These are phyloP conservation scores for Copidosoma aretas DNA, from an alignment of 2,888 invertebrate species.

Conservation along the genomic window DNA sequence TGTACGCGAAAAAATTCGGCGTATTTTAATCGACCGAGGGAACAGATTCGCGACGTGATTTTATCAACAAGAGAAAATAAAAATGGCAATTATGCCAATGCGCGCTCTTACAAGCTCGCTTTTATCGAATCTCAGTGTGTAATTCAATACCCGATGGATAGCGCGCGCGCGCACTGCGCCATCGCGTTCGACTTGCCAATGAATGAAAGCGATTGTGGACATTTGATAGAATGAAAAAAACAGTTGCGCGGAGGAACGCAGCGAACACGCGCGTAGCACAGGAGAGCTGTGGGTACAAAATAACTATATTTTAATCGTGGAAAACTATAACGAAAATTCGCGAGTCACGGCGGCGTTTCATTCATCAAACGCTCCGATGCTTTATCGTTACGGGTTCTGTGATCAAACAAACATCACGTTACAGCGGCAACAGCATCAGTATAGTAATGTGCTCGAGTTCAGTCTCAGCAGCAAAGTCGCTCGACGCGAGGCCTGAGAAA, in stretches of 20 bases:
- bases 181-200: slow-evolving; percentile 4
- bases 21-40: too few relatives aligned
- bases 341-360: slow-evolving; percentile 16
- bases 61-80: too few relatives aligned
- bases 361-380: slow-evolving; percentile 16
- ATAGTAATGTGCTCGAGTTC: too few relatives aligned
- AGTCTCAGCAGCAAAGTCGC: too few relatives aligned
- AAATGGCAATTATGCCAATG: background rate
- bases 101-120: slow-evolving; percentile 8
- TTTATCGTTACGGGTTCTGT: background rate
- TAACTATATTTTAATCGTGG: background rate
- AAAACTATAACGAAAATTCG: slow-evolving; percentile 12
- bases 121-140: slow-evolving; percentile 16
- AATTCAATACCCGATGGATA: background rate
- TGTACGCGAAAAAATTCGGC: too few relatives aligned
- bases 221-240: background rate
- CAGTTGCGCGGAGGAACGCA: background rate
- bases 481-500: too few relatives aligned
- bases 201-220: slow-evolving; percentile 28
- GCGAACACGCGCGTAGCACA: background rate
- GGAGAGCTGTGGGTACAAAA: background rate
- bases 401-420: too few relatives aligned
- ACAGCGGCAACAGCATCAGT: too few relatives aligned
- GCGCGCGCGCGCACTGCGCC: slow-evolving; percentile 8
- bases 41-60: too few relatives aligned